Base-by-base conservation (phyloP, 2,113 vertebrate genomes). In the Cromileptes altivelis region DNA sequence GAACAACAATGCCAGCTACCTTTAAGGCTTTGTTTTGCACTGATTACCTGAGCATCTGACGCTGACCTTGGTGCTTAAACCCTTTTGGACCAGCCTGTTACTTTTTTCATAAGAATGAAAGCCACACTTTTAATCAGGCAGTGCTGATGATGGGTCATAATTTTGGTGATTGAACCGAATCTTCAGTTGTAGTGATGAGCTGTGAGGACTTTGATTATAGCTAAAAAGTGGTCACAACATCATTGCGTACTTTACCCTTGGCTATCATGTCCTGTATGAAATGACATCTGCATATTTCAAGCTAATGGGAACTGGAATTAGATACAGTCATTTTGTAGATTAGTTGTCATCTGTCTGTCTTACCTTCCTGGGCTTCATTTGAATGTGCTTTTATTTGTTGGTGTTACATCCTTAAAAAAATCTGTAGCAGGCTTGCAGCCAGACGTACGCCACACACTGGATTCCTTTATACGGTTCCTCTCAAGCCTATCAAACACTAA, bases 71-170 rank as follows among this genome's bases (percentile, higher is more conserved):
- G 23, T 0, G 15, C 23, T 78, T 62, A 60, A 72, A 71, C n/a
- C n/a, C 8, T 67, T 77, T 65, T 1, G 69, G 40, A 45, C 58
- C 49, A 37, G 17, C 37, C 40, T 58, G n/a, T 63, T 78, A 62
- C 70, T 67, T 78, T 78, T 70, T 84, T 70, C 13, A 65, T 60
- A 25, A 72, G 63, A 45, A 80, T 58, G 37, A 87, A 79, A 73
- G 33, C 67, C 37, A 61, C 65, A 33, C 52, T 80, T 88, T 84
- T 82, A 75, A 85, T 79, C 80, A 82, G 61, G 52, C 56, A 13
- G 65, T 33, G 27, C 57, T 71, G 75, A 70, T 37, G 52, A 62
- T 37, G 40, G 52, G 57, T 30, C 68, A n/a, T 72, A 53, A 55
- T 90, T 75, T 33, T 30, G 58, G 63, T 69, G 63, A 84, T 71